Base-by-base conservation (phyloP, 2,888 invertebrate genomes). In the Sisyra terminalis region DNA sequence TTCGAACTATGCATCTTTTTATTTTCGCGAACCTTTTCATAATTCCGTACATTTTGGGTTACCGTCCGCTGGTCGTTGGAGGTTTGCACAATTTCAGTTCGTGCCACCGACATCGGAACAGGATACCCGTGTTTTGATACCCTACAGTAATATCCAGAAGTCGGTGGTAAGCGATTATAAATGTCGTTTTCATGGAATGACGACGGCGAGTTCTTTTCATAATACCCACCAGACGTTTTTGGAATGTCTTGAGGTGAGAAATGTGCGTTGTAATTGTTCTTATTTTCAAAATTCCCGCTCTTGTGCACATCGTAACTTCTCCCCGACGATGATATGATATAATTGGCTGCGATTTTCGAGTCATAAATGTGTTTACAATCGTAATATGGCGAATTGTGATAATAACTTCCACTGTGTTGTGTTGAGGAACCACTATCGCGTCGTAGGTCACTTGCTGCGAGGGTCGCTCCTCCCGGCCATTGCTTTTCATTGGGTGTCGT, bases 401-500 rank as follows among this genome's bases (percentile, higher is more conserved):
- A 37, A 24, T 34, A 41, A 45, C 60, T 65, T 47, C 68, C 69
- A 34, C 71, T 77, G 59, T 83, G 82, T 55, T 83, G 83, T 3
- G 82, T 81, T 45, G 80, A 80, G 34, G 81, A 81, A 41, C 82
- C 82, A 47, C 80, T 80, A 62, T 83, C 82, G 24, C 79, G 69
- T 39, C 80, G 69, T 11, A 43, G 16, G 8, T 43, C 43, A 17
- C 24, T 18, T 10, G 15, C 16, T 6, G 38, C 17, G n/a, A 14
- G 34, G n/a, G 17, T 38, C 17, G 17, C 11, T 4, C 17, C 18
- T 7, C 15, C 15, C n/a, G 38, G 38, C 24, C 24, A 24, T 7
- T 24, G 24, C 7, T 24, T 24, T 44, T 56, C 56, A 39, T 57
- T 56, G n/a, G 54, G 50, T 44, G 54, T 54, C 36, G 50, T 61